These are phyloP conservation scores for Cuculus canorus DNA, from an alignment of 2,797 vertebrate species.

Conservation along the genomic window DNA sequence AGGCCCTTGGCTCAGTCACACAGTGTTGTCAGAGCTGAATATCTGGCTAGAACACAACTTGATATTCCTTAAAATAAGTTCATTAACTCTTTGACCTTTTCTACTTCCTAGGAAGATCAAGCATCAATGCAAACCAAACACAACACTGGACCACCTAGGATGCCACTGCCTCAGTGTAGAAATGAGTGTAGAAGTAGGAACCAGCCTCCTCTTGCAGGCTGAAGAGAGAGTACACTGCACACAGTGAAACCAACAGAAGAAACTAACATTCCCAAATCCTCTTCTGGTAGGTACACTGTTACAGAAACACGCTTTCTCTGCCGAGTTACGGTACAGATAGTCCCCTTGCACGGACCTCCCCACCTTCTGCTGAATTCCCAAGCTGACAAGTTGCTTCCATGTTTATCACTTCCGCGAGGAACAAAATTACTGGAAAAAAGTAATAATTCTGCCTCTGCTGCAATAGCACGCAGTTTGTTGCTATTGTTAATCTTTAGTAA, in stretches of 20 bases:
- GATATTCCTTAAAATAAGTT: constrained; percentile 82
- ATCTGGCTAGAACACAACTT: constrained; percentile 72
- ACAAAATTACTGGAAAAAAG: not conserved
- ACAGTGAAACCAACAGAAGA: constrained; percentile 35
- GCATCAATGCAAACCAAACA: constrained; percentile 71
- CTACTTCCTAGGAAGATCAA: constrained; percentile 68
- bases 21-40: constrained; percentile 65
- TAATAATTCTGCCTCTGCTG: not conserved
- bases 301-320: not conserved
- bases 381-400: not conserved
- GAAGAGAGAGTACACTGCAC: not conserved
- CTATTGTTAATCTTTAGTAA: not conserved
- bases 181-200: not conserved
- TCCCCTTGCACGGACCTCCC: constrained; percentile 6
- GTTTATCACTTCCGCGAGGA: not conserved
- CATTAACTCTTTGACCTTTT: constrained; percentile 83
- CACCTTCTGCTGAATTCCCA: not conserved
- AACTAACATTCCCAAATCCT: constrained; percentile 69
- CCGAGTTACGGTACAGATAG: constrained; percentile 40
- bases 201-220: not conserved
- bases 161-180: not conserved
- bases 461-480: not conserved
- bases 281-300: constrained; percentile 34
- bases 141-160: constrained; percentile 85
- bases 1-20: constrained; percentile 61